Evolutionary conservation across 2,797 vertebrate species (phyloP).

Genomic region (Tenualosa thibaudeaui): DNA sequence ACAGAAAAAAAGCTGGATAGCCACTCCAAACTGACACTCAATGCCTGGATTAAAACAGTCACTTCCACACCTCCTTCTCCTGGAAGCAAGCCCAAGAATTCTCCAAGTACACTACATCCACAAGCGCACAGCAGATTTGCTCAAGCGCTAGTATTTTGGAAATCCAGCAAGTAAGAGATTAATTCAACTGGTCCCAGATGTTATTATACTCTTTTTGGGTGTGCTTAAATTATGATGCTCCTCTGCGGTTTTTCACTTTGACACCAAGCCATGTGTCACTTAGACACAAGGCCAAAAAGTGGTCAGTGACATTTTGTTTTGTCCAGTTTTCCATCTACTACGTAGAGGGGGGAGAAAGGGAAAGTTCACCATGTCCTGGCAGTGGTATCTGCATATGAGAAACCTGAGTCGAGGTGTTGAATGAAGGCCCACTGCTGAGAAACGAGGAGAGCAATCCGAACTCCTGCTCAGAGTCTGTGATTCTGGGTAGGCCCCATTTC

Average conservation of each 20-base stretch:
- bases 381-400: background rate
- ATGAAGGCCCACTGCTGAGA: background rate
- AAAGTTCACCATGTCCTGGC: background rate
- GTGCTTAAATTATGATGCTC: background rate
- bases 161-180: background rate
- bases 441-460: background rate
- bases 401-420: background rate
- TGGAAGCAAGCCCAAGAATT: background rate
- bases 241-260: background rate
- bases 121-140: background rate
- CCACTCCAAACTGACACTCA: background rate
- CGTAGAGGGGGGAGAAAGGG: background rate
- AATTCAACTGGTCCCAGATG: background rate
- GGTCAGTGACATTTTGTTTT: background rate
- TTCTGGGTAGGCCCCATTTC: background rate
- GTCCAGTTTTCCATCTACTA: background rate
- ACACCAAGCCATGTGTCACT: background rate
- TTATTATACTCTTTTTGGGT: background rate
- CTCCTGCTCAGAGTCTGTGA: background rate
- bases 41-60: background rate
- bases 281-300: background rate
- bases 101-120: background rate
- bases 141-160: background rate
- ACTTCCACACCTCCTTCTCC: conserved; percentile 12
- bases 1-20: background rate